Conservation (phyloP, 2,797 vertebrate genomes). For the Psittacula derbiana region DNA sequence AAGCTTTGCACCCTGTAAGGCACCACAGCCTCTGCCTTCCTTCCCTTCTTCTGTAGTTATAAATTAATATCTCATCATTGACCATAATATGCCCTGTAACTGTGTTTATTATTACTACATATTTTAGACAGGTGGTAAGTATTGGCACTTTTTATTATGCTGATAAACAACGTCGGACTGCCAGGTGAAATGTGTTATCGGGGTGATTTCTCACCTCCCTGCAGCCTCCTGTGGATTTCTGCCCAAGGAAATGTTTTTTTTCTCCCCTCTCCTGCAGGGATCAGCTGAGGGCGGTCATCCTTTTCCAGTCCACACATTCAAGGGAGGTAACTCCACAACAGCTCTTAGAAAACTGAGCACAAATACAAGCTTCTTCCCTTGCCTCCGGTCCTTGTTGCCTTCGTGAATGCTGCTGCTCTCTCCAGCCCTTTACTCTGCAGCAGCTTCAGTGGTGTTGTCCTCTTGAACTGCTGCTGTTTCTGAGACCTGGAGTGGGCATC, state of each 20-base stretch:
- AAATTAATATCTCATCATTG: slow-evolving; percentile 71
- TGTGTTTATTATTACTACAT: slow-evolving; percentile 72
- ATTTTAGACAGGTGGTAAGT: slow-evolving; percentile 70
- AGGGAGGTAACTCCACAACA: background rate
- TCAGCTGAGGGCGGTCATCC: accelerated
- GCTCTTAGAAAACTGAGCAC: background rate
- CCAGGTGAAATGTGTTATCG: slow-evolving; percentile 68
- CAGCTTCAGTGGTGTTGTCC: background rate
- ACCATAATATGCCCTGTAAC: slow-evolving; percentile 59
- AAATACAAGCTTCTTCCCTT: background rate
- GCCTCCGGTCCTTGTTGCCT: accelerated
- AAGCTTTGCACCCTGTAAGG: slow-evolving; percentile 15
- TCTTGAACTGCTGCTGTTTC: background rate
- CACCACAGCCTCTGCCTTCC: background rate
- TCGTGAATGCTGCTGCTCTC: accelerated
- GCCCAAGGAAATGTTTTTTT: background rate
- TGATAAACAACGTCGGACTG: slow-evolving; percentile 70
- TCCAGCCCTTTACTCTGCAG: background rate
- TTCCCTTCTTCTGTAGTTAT: slow-evolving; percentile 28
- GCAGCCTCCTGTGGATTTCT: slow-evolving; percentile 23
- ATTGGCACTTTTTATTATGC: slow-evolving; percentile 77
- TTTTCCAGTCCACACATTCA: accelerated
- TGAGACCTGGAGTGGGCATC: background rate
- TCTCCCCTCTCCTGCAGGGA: background rate
- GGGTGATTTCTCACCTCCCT: slow-evolving; percentile 69